Evolutionary conservation across 2,888 invertebrate genomes (phyloP), one percentile per base, ranked within the genome.

Genomic region (Megastigmus dorsalis): DNA sequence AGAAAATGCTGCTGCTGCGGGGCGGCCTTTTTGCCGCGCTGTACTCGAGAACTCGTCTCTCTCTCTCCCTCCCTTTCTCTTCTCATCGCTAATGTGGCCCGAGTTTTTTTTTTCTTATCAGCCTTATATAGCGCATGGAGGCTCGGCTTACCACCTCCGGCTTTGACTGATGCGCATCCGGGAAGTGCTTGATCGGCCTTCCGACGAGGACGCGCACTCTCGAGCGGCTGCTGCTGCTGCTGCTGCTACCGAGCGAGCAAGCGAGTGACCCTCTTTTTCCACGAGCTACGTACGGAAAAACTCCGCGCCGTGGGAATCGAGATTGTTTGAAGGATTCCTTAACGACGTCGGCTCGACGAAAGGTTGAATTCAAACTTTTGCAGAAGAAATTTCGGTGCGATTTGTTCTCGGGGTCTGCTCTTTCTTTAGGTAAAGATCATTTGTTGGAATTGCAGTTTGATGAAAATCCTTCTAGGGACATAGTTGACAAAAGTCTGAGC

Each of bases 101-200:
- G n/a, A n/a, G n/a, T n/a, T n/a, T 26, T 52, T 59, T 59, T 59
- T 50, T 0, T 10, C 26, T 1, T 13, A 13, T 0, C 26, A 23
- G 9, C 28, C 33, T 43, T 26, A n/a, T n/a, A n/a, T n/a, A n/a
- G n/a, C n/a, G n/a, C n/a, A n/a, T n/a, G 2, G 9, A 9, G 41
- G 30, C 52, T 60, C 69, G 28, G 20, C 68, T 68, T 68, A 69
- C 59, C n/a, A n/a, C n/a, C n/a, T n/a, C n/a, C n/a, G n/a, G n/a
- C 50, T n/a, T 26, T 36, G 45, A 54, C 15, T 9, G 36, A 59
- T 38, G 45, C n/a, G n/a, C 36, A 23, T 48, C 26, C 36, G 36
- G 28, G 23, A 68, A 68, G 57, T 59, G 48, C 50, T 68, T 68
- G 68, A 59, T 68, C 68, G 68, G 48, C 13, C n/a, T n/a, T n/a